Evolutionary conservation across 2,797 vertebrate species (phyloP).

Genomic region (Etheostoma nigrum): DNA sequence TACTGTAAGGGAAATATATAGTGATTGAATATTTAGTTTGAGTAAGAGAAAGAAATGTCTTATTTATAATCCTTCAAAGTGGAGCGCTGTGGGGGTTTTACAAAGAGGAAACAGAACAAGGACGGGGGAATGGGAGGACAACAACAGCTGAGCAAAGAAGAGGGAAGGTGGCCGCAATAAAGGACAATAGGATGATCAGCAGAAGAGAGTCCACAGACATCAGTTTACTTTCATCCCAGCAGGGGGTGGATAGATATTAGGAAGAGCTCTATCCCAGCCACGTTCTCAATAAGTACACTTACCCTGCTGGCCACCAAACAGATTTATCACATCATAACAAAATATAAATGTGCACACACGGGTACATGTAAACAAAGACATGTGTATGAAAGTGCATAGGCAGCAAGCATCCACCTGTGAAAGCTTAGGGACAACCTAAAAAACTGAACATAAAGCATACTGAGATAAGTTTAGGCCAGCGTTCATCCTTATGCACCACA

Average conservation of each 20-base stretch:
- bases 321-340: constrained; percentile 19
- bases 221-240: constrained; percentile 61
- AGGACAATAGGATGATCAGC: constrained; percentile 55
- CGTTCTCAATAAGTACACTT: constrained; percentile 29
- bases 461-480: constrained; percentile 22
- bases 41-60: constrained; percentile 48
- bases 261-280: constrained; percentile 18
- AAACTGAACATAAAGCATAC: constrained; percentile 33
- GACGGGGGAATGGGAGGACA: constrained; percentile 25
- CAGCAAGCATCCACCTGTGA: constrained; percentile 27
- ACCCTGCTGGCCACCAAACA: constrained; percentile 20
- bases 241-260: constrained; percentile 29
- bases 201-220: constrained; percentile 42
- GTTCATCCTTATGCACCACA: constrained; percentile 20
- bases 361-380: constrained; percentile 41
- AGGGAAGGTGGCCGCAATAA: constrained; percentile 36
- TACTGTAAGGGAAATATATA: constrained; percentile 49
- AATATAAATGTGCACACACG: constrained; percentile 22
- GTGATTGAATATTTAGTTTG: constrained; percentile 59
- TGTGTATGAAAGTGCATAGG: constrained; percentile 21
- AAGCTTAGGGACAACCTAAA: constrained; percentile 36
- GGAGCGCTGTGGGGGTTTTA: constrained; percentile 15
- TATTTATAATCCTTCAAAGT: constrained; percentile 45
- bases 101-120: constrained; percentile 13
- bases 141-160: constrained; percentile 37